Percentiles rank a stretch among this genome's conserved stretches.
Evolutionary conservation across 2,797 vertebrate genomes (phyloP).

Genomic region (Poliocrania exsul): DNA sequence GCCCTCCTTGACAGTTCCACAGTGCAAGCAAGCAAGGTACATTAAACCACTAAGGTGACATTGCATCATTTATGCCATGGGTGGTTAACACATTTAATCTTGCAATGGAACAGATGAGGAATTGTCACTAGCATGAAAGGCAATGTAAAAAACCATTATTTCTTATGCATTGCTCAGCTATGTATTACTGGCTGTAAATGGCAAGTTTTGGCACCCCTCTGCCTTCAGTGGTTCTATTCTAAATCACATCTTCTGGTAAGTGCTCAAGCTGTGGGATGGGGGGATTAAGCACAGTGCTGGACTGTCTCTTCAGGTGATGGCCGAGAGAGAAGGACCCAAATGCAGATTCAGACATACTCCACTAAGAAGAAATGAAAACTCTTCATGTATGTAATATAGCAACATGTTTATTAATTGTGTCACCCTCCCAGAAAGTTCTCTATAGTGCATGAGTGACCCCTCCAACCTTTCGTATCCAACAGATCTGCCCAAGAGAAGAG

Average conservation of each 20-base stretch:
- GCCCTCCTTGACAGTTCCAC: not conserved
- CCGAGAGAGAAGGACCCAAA: not conserved
- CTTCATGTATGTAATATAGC: not conserved
- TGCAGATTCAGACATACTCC: not conserved
- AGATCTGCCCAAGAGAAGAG: not conserved
- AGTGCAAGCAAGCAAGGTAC: accelerated
- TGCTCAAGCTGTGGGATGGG: not conserved
- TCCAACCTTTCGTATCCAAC: not conserved
- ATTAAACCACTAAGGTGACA: not conserved
- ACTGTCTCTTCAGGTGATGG: not conserved
- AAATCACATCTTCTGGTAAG: not conserved
- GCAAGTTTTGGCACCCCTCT: not conserved
- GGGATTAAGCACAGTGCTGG: not conserved
- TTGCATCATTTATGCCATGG: not conserved
- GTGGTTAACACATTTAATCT: not conserved
- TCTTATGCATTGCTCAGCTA: not conserved
- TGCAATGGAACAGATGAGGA: not conserved
- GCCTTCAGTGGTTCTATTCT: not conserved
- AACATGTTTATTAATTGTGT: not conserved
- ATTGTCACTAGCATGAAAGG: not conserved
- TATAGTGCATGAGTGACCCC: not conserved
- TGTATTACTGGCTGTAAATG: not conserved
- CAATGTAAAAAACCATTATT: not conserved
- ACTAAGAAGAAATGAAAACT: not conserved
- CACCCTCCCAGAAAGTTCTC: not conserved